phyloP scores from a whole-genome alignment of 2,888 invertebrate species.

The Himalopsyche kuldschensis region DNA sequence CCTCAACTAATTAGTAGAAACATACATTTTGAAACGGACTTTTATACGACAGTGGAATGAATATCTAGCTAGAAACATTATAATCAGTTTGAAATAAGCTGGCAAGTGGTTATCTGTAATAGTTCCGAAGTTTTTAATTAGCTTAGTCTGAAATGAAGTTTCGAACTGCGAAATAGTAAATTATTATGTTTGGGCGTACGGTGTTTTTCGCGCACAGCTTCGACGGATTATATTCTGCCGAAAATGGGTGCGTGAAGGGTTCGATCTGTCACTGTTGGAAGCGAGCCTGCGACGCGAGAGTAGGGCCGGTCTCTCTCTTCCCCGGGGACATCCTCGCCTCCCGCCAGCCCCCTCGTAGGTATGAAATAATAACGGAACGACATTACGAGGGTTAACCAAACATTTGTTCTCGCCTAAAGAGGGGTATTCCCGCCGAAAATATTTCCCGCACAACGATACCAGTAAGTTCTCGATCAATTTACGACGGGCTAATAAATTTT shows the following conservation, averaged over 20 bases:
- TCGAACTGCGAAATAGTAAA: neutral
- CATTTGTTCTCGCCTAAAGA: slow-evolving; percentile 11
- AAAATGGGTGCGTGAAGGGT: slow-evolving; percentile 13
- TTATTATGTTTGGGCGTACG: neutral
- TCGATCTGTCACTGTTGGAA: neutral
- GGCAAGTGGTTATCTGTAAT: too few species aligned
- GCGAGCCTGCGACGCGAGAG: neutral
- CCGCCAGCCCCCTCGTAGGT: neutral
- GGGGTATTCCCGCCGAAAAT: neutral
- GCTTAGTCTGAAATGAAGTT: too few species aligned
- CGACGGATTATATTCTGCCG: neutral
- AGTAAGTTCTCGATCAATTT: neutral
- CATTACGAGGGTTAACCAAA: slow-evolving; percentile 14
- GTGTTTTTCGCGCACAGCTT: neutral
- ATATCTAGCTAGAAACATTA: too few species aligned
- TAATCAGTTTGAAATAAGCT: too few species aligned
- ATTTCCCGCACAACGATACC: neutral
- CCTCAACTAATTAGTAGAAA: too few species aligned
- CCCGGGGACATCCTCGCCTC: slow-evolving; percentile 3
- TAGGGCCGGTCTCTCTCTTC: neutral
- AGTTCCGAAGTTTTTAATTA: too few species aligned
- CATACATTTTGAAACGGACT: too few species aligned
- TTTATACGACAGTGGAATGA: too few species aligned
- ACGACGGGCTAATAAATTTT: neutral
- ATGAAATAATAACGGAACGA: slow-evolving; percentile 23